phyloP scores from a whole-genome alignment of 2,888 invertebrate species.

The Leptarthrus brevirostris region DNA sequence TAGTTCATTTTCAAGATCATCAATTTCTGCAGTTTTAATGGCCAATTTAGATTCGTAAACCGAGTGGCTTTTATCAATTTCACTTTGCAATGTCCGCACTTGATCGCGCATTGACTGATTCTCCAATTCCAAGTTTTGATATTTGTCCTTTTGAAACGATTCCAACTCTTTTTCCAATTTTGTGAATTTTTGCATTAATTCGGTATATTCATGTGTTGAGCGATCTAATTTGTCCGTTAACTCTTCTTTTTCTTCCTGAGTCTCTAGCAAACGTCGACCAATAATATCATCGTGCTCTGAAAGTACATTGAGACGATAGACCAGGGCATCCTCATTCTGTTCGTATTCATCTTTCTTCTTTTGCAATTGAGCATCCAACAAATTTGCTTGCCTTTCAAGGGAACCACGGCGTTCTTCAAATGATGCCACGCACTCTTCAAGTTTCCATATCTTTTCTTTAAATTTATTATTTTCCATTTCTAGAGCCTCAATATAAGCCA shows the following conservation, averaged over 20 bases:
- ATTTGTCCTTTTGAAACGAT: constrained; percentile 59
- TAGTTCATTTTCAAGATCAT: constrained; percentile 69
- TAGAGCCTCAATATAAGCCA: constrained; percentile 71
- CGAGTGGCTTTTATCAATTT: constrained; percentile 67
- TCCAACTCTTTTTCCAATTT: constrained; percentile 67
- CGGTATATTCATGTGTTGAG: constrained; percentile 68
- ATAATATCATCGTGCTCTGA: constrained; percentile 74
- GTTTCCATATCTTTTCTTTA: constrained; percentile 73
- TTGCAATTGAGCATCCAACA: constrained; percentile 72
- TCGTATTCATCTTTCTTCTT: constrained; percentile 73
- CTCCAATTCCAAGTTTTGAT: constrained; percentile 67
- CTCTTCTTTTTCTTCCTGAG: constrained; percentile 70
- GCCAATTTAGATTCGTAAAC: constrained; percentile 66
- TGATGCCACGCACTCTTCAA: constrained; percentile 74
- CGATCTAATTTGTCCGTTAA: constrained; percentile 67
- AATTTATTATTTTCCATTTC: constrained; percentile 57
- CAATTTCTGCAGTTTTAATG: constrained; percentile 67
- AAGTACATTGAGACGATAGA: constrained; percentile 72
- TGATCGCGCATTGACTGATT: constrained; percentile 59
- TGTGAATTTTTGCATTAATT: constrained; percentile 65
- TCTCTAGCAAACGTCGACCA: constrained; percentile 71
- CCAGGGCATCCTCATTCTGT: constrained; percentile 73
- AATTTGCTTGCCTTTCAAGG: constrained; percentile 72
- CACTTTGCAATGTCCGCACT: constrained; percentile 68
- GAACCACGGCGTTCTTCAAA: constrained; percentile 73